A percentile compares a stretch with the other conserved stretches of the same genome.
Evolutionary conservation across 1,140 invertebrate genomes (phyloP).

Genomic region (Danaus melanippus): DNA sequence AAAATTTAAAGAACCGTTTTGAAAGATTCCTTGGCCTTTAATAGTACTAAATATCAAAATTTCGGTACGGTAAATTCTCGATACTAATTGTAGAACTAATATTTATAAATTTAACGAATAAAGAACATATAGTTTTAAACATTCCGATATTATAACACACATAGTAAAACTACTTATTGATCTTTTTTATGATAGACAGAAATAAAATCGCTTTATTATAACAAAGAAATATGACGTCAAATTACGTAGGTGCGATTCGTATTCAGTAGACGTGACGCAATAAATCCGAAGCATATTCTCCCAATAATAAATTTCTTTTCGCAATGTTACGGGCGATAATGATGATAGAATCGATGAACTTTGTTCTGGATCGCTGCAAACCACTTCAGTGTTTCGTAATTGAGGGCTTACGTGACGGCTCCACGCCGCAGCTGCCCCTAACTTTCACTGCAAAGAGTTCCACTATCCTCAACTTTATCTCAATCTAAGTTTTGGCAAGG

Average conservation of each 20-base stretch:
- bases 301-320: conserved; percentile 19
- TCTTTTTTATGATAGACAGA: too few species aligned
- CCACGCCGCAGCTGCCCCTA: conserved; percentile 55
- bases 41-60: too few species aligned
- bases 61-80: too few species aligned
- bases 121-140: too few species aligned
- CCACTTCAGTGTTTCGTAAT: conserved; percentile 67
- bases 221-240: too few species aligned
- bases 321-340: conserved; percentile 45
- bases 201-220: too few species aligned
- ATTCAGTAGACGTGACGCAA: conserved; percentile 8
- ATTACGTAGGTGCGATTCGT: conserved; percentile 7
- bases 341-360: conserved; percentile 60
- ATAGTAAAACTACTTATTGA: too few species aligned
- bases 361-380: conserved; percentile 56
- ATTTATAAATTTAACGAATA: too few species aligned
- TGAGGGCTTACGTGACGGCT: conserved; percentile 68
- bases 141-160: too few species aligned
- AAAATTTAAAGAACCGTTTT: too few species aligned
- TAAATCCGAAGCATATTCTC: conserved; percentile 11
- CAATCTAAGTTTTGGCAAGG: conserved; percentile 59
- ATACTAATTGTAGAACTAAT: too few species aligned
- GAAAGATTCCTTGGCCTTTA: too few species aligned
- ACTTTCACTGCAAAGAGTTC: conserved; percentile 57
- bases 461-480: conserved; percentile 61